Percentiles rank a stretch among this genome's conserved stretches.
Conservation (phyloP, 2,888 invertebrate genomes). For the Nysson spinosus region DNA sequence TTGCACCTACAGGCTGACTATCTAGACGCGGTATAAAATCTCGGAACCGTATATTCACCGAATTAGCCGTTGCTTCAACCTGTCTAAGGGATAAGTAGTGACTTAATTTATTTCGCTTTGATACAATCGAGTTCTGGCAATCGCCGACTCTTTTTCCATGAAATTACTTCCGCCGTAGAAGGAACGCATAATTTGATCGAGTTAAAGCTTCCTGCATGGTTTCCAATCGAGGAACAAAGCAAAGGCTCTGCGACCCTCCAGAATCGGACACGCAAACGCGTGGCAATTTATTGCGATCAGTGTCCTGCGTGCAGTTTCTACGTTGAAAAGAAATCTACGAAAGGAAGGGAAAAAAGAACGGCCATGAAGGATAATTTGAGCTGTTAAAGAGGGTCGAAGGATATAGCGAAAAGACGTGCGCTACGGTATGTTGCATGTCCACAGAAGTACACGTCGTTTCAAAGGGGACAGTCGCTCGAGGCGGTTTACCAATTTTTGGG, state of each 20-base stretch:
- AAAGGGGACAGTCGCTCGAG: too few relatives aligned
- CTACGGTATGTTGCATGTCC: slow-evolving; percentile 22
- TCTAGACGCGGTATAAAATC: too few relatives aligned
- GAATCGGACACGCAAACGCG: slow-evolving; percentile 59
- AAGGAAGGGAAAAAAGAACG: slow-evolving; percentile 31
- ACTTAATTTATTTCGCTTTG: background rate
- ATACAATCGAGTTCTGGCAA: slow-evolving; percentile 22
- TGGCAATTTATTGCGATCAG: slow-evolving; percentile 71
- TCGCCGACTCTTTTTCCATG: slow-evolving; percentile 45
- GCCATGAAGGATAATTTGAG: too few relatives aligned
- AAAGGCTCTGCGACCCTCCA: slow-evolving; percentile 15
- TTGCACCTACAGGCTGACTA: too few relatives aligned
- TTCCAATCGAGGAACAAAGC: slow-evolving; percentile 20
- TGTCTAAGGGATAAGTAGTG: too few relatives aligned
- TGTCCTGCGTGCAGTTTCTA: slow-evolving; percentile 57
- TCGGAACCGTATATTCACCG: too few relatives aligned
- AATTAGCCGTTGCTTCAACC: too few relatives aligned
- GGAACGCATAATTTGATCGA: slow-evolving; percentile 49
- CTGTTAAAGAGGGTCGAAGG: slow-evolving; percentile 23
- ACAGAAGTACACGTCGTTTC: too few relatives aligned
- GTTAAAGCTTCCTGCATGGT: slow-evolving; percentile 42
- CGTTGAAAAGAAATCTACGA: slow-evolving; percentile 28
- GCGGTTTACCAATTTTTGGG: slow-evolving; percentile 28
- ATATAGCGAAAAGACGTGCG: slow-evolving; percentile 23
- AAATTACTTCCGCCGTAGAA: slow-evolving; percentile 49